A percentile compares a stretch with the other conserved stretches of the same genome.
These are phyloP conservation scores for Doryteuthis pealeii DNA, from an alignment of 1,140 invertebrate genomes.

Conservation along the genomic window DNA sequence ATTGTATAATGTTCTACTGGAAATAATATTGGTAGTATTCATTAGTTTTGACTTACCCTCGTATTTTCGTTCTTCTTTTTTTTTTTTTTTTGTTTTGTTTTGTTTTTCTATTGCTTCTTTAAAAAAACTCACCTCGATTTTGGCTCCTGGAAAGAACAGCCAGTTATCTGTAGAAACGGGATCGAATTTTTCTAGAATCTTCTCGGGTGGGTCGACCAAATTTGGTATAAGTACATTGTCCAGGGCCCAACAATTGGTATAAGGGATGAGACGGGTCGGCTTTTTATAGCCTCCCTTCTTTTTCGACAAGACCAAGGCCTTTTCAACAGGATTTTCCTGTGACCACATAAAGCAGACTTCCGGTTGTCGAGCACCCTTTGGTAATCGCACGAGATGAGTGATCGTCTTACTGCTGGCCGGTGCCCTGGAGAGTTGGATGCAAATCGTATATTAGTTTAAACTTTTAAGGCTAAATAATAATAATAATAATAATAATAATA, in stretches of 20 bases:
- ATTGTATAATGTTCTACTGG: too few relatives aligned
- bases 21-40: too few relatives aligned
- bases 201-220: slow-evolving; percentile 45
- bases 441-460: too few relatives aligned
- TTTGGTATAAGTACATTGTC: slow-evolving; percentile 59
- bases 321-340: slow-evolving; percentile 20
- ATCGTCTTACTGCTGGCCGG: slow-evolving; percentile 32
- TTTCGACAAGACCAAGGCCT: neutral
- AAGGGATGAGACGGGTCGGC: slow-evolving; percentile 19
- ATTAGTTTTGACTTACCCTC: too few relatives aligned
- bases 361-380: slow-evolving; percentile 40
- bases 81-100: too few relatives aligned
- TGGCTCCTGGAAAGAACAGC: slow-evolving; percentile 60
- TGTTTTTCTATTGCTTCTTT: too few relatives aligned
- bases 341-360: slow-evolving; percentile 55
- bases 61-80: too few relatives aligned
- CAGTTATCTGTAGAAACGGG: slow-evolving; percentile 58
- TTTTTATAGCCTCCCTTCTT: neutral
- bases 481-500: too few relatives aligned
- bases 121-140: slow-evolving; percentile 43
- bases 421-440: slow-evolving; percentile 29
- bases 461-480: too few relatives aligned
- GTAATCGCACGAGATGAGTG: slow-evolving; percentile 52
- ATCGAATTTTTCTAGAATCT: slow-evolving; percentile 57
- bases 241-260: slow-evolving; percentile 56